Conservation (phyloP, 2,797 vertebrate genomes). For the Karalla daura region DNA sequence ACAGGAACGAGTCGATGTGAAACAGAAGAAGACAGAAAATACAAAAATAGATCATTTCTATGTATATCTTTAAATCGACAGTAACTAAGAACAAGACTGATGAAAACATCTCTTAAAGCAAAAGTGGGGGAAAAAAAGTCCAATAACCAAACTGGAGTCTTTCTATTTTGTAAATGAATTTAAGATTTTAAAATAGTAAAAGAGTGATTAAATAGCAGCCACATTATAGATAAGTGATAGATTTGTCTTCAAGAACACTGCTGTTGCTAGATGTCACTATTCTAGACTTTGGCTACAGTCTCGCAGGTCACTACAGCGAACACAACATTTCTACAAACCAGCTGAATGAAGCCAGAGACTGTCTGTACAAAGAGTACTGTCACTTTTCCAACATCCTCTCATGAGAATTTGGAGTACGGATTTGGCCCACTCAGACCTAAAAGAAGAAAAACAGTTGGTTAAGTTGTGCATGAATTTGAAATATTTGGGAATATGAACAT, state of each 20-base stretch:
- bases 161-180: constrained; percentile 17
- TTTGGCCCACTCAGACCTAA: constrained; percentile 92
- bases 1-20: not conserved
- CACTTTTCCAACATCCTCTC: constrained; percentile 34
- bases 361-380: constrained; percentile 20
- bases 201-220: not conserved
- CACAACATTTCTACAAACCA: constrained; percentile 12
- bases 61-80: constrained; percentile 1
- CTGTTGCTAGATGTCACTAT: constrained; percentile 6
- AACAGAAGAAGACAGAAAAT: constrained; percentile 19
- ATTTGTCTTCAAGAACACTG: constrained; percentile 7
- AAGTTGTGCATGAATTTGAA: not conserved
- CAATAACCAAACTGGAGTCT: not conserved
- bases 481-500: not conserved
- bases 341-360: constrained; percentile 13
- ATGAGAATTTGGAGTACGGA: constrained; percentile 90
- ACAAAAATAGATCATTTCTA: constrained; percentile 27
- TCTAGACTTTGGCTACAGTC: constrained; percentile 15
- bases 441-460: constrained; percentile 41
- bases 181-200: constrained; percentile 40
- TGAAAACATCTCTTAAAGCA: constrained; percentile 3
- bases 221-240: not conserved
- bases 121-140: not conserved
- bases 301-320: constrained; percentile 29
- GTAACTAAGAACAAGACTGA: not conserved